Percentiles rank a stretch among this genome's conserved stretches.
These are phyloP conservation scores for Vulpes vulpes DNA, from an alignment of 2,113 vertebrate species.

Conservation along the genomic window DNA sequence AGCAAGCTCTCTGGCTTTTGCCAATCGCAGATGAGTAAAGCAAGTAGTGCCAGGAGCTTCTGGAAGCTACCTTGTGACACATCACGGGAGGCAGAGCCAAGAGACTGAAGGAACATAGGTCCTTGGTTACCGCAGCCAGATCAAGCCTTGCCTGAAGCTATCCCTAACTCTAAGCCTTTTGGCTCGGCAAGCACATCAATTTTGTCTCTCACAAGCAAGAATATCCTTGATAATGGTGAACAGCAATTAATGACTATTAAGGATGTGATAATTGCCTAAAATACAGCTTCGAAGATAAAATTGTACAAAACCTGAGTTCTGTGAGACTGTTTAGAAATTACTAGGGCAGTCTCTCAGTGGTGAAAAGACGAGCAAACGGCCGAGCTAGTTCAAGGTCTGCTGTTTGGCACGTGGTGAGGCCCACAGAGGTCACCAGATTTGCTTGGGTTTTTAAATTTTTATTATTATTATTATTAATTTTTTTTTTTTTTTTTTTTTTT, in stretches of 20 bases:
- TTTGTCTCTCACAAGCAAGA: neutral
- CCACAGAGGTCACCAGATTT: neutral
- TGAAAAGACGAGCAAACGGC: slow-evolving; percentile 10
- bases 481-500: neutral
- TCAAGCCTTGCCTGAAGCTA: slow-evolving; percentile 64
- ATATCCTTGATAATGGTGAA: slow-evolving; percentile 45
- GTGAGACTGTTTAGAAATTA: slow-evolving; percentile 51
- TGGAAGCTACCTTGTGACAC: neutral
- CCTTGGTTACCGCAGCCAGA: slow-evolving; percentile 36
- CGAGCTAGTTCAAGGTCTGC: neutral
- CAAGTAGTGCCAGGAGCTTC: neutral
- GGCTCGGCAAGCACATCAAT: neutral
- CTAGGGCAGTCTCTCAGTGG: neutral
- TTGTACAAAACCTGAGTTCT: slow-evolving; percentile 28
- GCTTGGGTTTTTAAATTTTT: neutral
- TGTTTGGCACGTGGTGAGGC: neutral
- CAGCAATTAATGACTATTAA: slow-evolving; percentile 14
- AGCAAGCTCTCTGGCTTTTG: slow-evolving; percentile 11
- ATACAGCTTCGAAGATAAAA: neutral
- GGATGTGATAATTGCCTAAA: slow-evolving; percentile 9
- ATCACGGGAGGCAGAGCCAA: neutral
- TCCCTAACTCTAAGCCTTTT: neutral
- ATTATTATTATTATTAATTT: no score
- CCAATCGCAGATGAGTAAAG: slow-evolving; percentile 13
- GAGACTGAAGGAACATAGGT: neutral